Evolutionary conservation across 2,888 invertebrate species (phyloP), one percentile per base, ranked within the genome.

Genomic region (Choreutis nemorana): DNA sequence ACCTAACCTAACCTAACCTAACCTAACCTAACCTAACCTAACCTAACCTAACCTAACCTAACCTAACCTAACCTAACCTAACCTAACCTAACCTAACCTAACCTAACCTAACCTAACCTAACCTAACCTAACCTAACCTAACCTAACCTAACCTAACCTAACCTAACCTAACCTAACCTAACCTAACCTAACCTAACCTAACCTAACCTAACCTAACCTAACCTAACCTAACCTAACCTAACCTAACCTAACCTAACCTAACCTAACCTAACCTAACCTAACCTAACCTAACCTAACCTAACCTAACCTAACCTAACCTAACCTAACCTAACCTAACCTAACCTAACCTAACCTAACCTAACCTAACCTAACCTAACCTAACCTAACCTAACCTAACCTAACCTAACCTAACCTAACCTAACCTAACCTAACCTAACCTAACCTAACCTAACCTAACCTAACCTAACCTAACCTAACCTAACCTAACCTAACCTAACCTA

Each of bases 71-170:
- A 34, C 33, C 34, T 29, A 38, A 31, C 31, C 30, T 31, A 31
- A 29, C 33, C 33, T 31, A 36, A 31, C 34, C 29, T 30, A 36
- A 36, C 33, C 33, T 33, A 32, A 32, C 32, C 32, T 24, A 32
- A 29, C 32, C 32, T 25, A 32, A 32, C 32, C 32, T 28, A 32
- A 32, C 32, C 32, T 25, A 32, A 32, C 33, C 33, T 33, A 33
- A 33, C 36, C 33, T 33, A 36, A 36, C 36, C 36, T 31, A 31
- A 33, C 33, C 36, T 31, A 26, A 29, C 29, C 31, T 23, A 20
- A 31, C 18, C 31, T 26, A 23, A 23, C 23, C 23, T 23, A 23
- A 23, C 23, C 23, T 23, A 23, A 23, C 23, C 30, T 16, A 24
- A 24, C 24, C 25, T 30, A 20, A 30, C 25, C 25, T 25, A 20